Base-by-base conservation (phyloP, 2,797 vertebrate species). In the Carcharodon carcharias region DNA sequence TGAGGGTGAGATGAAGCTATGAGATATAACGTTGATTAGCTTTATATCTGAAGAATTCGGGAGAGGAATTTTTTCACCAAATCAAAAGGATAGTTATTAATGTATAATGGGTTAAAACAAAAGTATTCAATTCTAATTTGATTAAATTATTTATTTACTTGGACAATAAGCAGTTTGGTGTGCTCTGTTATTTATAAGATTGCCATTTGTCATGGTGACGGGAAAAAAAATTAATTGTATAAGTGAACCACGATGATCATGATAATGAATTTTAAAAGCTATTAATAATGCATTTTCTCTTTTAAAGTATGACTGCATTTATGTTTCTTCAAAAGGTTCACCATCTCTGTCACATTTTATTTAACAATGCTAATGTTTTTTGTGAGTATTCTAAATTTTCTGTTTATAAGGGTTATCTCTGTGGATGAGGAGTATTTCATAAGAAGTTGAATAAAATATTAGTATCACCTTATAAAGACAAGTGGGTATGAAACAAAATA, bases 211-310 rank as follows among this genome's bases (percentile, higher is more conserved):
- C 96, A 96, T 96, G 96, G 80, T 96, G 80, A 65, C 87, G 97
- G 95, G 45, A 50, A 18, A 97, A 97, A 95, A 97, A 96, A 96
- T 97, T 96, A 97, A 88, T 97, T 92, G 96, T 77, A 96, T 97
- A 94, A 96, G 96, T 96, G 67, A 91, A 96, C 96, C 73, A 96
- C 95, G 96, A 73, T 63, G 97, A 97, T 96, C 96, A 58, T 96
- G 96, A 80, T 97, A 21, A 97, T 71, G 21, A 96, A 96, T 97
- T 96, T 73, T 95, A 96, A 95, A 85, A 85, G 96, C 96, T 0
- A 97, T 97, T 97, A 96, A 96, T 95, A 82, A 45, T 69, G 96
- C 96, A 96, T 97, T 58, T 3, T 96, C 96, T 97, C 96, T 96
- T 96, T 97, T 88, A 6, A 0, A 0, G 54, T 96, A 96, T 65